These are phyloP conservation scores for Coilia nasus DNA, from an alignment of 2,797 vertebrate genomes.

Conservation along the genomic window DNA sequence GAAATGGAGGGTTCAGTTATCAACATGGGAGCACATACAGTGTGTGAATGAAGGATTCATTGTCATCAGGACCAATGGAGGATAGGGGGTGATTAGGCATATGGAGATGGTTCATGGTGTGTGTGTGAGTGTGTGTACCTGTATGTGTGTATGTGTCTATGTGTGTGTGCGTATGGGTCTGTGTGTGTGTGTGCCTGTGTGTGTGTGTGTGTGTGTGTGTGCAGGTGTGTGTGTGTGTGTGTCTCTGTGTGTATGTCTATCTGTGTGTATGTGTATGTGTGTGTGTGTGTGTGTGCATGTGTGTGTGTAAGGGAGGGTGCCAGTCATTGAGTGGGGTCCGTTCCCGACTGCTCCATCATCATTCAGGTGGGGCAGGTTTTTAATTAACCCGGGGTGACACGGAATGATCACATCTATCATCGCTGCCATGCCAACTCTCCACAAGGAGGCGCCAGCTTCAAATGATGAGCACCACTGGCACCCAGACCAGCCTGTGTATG, in stretches of 20 bases:
- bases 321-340: slow-evolving; percentile 12
- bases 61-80: not conserved
- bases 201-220: too few species aligned
- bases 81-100: not conserved
- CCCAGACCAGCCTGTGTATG: not conserved
- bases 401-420: slow-evolving; percentile 71
- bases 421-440: slow-evolving; percentile 45
- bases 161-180: too few species aligned
- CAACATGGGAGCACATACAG: not conserved
- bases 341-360: slow-evolving; percentile 65
- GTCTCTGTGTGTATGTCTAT: too few species aligned
- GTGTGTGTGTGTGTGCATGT: too few species aligned
- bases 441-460: slow-evolving; percentile 40
- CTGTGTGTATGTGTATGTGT: too few species aligned
- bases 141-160: too few species aligned
- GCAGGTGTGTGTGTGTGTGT: too few species aligned
- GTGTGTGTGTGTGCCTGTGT: too few species aligned
- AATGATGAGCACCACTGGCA: slow-evolving; percentile 35
- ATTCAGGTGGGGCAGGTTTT: slow-evolving; percentile 65
- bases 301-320: not conserved
- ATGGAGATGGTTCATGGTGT: too few species aligned
- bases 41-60: not conserved
- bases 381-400: slow-evolving; percentile 73
- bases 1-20: not conserved
- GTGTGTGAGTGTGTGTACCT: too few species aligned